Base-by-base conservation (phyloP, 2,113 vertebrate species). In the Sylvilagus bachmani region DNA sequence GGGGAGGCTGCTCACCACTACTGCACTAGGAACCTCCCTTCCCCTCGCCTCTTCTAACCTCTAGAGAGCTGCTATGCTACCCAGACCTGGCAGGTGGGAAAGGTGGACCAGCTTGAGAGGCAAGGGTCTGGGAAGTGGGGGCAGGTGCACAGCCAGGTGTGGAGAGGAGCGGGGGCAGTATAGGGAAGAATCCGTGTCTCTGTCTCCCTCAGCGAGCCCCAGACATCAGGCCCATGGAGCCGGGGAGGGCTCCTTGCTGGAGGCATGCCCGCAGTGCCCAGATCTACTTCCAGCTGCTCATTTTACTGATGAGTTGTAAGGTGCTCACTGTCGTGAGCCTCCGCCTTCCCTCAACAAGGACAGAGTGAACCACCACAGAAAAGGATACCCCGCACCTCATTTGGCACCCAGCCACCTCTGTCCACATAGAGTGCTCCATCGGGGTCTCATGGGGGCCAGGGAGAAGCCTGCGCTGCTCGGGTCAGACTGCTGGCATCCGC, bases 361-460 rank as follows among this genome's bases (percentile, higher is more conserved):
- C 89, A 90, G 91, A 96, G 87, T 96, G 91, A 95, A 93, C 88
- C 93, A 95, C 58, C 94, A 36, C 85, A 86, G 90, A 90, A 95
- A 95, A 94, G 92, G 95, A 96, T 90, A 83, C 92, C 90, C 85
- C 96, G 96, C 94, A 93, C 92, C 90, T 97, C 88, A 92, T 95
- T 96, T 95, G 92, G 97, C 92, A 92, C 21, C 80, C 22, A 66
- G 84, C 90, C 96, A 95, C 92, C 71, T 51, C 17, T n/a, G n/a
- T 66, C 62, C 27, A 16, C 22, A 38, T 12, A 33, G 90, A 95
- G 85, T 66, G 82, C 78, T 95, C 94, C 69, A 87, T 49, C 2
- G 62, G 92, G 87, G 61, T 33, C 92, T 82, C 90, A 36, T 49
- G 86, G 58, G 36, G 73, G 81, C 33, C 2, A 12, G 85, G 78